Conservation (phyloP, 2,888 invertebrate genomes). For the Epistrophe grossulariae region DNA sequence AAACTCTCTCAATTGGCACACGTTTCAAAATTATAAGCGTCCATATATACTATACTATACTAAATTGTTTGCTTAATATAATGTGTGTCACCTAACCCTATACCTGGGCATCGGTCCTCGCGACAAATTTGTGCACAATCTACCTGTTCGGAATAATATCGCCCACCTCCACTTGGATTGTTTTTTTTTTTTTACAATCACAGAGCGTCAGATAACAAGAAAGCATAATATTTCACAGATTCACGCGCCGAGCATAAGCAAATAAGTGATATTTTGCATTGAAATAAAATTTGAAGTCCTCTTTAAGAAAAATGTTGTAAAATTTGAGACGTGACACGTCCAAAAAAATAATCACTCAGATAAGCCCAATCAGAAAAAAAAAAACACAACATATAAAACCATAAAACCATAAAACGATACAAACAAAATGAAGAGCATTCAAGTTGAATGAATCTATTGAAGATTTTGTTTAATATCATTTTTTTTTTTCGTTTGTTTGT, state of each 20-base stretch:
- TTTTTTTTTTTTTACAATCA: background rate
- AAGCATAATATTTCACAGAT: constrained; percentile 56
- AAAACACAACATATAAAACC: background rate
- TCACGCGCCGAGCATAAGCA: constrained; percentile 15
- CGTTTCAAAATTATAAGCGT: constrained; percentile 32
- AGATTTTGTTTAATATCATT: background rate
- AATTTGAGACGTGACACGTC: constrained; percentile 51
- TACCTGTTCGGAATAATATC: constrained; percentile 64
- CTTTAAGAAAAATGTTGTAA: constrained; percentile 11
- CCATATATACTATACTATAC: background rate
- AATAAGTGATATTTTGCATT: constrained; percentile 22
- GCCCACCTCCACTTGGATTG: constrained; percentile 22
- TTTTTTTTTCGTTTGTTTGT: background rate
- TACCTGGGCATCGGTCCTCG: constrained; percentile 4
- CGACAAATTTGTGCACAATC: constrained; percentile 51
- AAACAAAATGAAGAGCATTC: background rate
- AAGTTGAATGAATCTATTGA: background rate
- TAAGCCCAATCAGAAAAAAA: background rate
- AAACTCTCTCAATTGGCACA: constrained; percentile 63
- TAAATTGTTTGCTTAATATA: background rate
- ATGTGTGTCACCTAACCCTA: constrained; percentile 50
- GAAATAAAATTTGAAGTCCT: constrained; percentile 14
- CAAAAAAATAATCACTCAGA: constrained; percentile 29
- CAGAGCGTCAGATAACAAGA: constrained; percentile 45
- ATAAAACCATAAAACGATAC: constrained; percentile 18